These are phyloP conservation scores for Litoditis marina DNA, from an alignment of 2,888 invertebrate genomes.

Conservation along the genomic window DNA sequence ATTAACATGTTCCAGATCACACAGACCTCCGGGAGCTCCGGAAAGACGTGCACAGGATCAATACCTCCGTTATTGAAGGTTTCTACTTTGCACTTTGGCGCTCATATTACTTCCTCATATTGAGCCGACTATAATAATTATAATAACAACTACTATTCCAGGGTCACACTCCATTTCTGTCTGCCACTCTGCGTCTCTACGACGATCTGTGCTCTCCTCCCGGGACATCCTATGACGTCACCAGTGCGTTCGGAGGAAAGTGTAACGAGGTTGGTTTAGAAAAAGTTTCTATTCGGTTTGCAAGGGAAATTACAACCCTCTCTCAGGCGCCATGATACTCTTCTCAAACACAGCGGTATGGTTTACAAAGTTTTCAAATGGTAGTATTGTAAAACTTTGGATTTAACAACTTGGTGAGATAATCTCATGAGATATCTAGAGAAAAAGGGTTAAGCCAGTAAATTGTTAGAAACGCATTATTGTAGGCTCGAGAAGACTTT, in stretches of 20 bases:
- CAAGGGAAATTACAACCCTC: too few species aligned
- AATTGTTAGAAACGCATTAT: too few species aligned
- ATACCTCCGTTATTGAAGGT: conserved; percentile 41
- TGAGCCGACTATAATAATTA: too few species aligned
- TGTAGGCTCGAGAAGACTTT: conserved; percentile 34
- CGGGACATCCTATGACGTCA: conserved; percentile 21
- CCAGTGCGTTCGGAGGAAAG: conserved; percentile 32
- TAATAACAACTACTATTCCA: conserved; percentile 9
- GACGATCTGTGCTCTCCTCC: conserved; percentile 44
- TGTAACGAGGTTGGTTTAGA: conserved; percentile 31
- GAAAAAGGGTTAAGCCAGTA: too few species aligned
- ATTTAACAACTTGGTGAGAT: too few species aligned
- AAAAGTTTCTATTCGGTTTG: not conserved
- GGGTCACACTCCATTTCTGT: conserved; percentile 47
- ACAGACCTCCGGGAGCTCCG: conserved; percentile 31
- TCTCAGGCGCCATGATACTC: not conserved
- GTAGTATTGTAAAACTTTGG: too few species aligned
- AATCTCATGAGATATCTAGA: too few species aligned
- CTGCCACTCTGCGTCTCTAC: conserved; percentile 39
- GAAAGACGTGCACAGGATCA: conserved; percentile 29
- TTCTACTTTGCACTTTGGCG: too few species aligned
- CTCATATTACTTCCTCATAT: too few species aligned
- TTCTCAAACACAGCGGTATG: conserved; percentile 2
- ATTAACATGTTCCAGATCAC: conserved; percentile 21
- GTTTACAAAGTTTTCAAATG: too few species aligned